Base-by-base conservation (phyloP, 2,797 vertebrate species). In the Tokudaia tokunoshimensis region DNA sequence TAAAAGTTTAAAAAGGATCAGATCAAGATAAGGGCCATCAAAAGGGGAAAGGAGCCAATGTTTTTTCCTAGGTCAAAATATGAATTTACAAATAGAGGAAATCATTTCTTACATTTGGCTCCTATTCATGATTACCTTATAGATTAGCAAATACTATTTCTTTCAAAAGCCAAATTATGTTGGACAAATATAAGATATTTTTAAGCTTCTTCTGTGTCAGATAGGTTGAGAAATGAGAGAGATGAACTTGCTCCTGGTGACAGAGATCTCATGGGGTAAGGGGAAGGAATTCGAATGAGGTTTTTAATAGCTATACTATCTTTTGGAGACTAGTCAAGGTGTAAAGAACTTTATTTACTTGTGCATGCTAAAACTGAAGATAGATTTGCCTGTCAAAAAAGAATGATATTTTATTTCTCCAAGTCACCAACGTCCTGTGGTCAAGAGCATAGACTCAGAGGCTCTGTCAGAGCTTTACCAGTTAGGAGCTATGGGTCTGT, bases 281-380 rank as follows among this genome's bases (percentile, higher is more conserved):
- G 34, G 26, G 41, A 88, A 85, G 14, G n/a, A 94, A 63, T 85
- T 50, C 85, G 24, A 91, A 82, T n/a, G 65, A 65, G 37, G 24
- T 85, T 11, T 19, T 88, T 88, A 78, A 57, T 86, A 44, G 57
- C 76, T 82, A 17, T 11, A 55, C 13, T 92, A 52, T 90, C 15
- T 47, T 91, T 94, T 79, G 80, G 87, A 91, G 93, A 83, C 89
- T 37, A 86, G 57, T 57, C 24, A 55, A 44, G 76, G 81, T 76
- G 93, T 74, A 84, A 93, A 79, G 15, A 50, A 61, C 37, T 92
- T 96, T 92, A 26, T 29, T 90, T 41, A 89, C 37, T 12, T 26
- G 1, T 74, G 80, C 67, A 10, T 50, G 31, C 19, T 92, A 92
- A 92, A 52, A 50, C 14, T 84, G 70, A 74, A 88, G 50, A 63